These are phyloP conservation scores for Ictidomys tridecemlineatus DNA, from an alignment of 2,113 vertebrate genomes.

Conservation along the genomic window DNA sequence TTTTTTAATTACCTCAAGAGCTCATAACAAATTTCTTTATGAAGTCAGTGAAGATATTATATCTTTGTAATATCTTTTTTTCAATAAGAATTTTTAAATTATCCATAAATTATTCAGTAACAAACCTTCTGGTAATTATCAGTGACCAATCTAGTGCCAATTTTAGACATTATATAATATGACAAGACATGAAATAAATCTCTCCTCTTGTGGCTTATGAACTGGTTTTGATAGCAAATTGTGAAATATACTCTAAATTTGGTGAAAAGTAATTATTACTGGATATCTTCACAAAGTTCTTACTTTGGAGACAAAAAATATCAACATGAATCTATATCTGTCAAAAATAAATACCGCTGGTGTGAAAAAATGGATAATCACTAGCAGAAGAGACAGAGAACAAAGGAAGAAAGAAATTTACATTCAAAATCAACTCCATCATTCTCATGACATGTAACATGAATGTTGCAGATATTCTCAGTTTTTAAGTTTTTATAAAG, in stretches of 20 bases:
- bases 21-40: slow-evolving; percentile 15
- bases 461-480: neutral
- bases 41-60: neutral
- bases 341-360: neutral
- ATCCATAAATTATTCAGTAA: neutral
- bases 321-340: neutral
- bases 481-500: slow-evolving; percentile 39
- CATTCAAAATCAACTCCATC: neutral
- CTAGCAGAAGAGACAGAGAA: neutral
- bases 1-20: neutral
- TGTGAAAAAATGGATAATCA: neutral
- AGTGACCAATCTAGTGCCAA: neutral
- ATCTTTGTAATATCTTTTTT: slow-evolving; percentile 21
- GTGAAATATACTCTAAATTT: neutral
- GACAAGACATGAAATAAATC: neutral
- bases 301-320: slow-evolving; percentile 17
- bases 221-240: neutral
- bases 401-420: neutral
- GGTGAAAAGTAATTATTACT: neutral
- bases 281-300: slow-evolving; percentile 10
- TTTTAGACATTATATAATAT: neutral
- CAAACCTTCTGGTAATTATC: slow-evolving; percentile 6
- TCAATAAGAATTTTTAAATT: slow-evolving; percentile 25
- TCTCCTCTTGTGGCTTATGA: neutral
- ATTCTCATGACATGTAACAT: neutral